Evolutionary conservation across 64 coral and sea anemone genomes (phyloP).

Genomic region (Catalaphyllia jardinei): DNA sequence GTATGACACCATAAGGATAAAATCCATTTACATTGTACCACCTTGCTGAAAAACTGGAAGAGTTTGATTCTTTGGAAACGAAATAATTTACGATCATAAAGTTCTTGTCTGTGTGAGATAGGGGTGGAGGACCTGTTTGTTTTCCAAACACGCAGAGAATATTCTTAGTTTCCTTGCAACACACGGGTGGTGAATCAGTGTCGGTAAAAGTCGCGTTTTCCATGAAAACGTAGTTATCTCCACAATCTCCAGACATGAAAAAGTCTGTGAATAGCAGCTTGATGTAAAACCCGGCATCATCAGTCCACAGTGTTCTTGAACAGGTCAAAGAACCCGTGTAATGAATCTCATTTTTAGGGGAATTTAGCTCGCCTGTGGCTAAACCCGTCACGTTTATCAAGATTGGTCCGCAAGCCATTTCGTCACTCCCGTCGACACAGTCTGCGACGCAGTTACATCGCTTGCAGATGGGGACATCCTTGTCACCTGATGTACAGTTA

Average conservation of each 20-base stretch:
- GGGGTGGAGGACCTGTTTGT: neutral
- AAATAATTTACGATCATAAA: slow-evolving; percentile 2
- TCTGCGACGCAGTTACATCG: neutral
- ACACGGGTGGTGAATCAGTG: neutral
- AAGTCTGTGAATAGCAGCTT: slow-evolving; percentile 22
- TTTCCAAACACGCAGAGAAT: slow-evolving; percentile 8
- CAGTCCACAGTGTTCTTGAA: slow-evolving; percentile 5
- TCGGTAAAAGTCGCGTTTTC: slow-evolving; percentile 12
- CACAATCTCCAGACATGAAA: neutral
- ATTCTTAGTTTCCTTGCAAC: slow-evolving; percentile 5
- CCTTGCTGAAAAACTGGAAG: neutral
- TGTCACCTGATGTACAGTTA: neutral
- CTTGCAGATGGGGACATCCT: neutral
- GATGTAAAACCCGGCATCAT: slow-evolving; percentile 16
- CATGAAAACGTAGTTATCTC: neutral
- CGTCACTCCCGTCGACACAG: slow-evolving; percentile 1
- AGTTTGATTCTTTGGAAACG: neutral
- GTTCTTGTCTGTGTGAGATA: neutral
- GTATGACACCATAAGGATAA: slow-evolving; percentile 9
- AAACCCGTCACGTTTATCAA: neutral
- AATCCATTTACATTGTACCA: slow-evolving; percentile 24
- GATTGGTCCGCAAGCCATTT: neutral
- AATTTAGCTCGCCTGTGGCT: neutral
- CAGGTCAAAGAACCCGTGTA: neutral
- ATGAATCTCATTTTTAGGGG: neutral